Base-by-base conservation (phyloP, 2,797 vertebrate species). In the Rhinatrema bivittatum region DNA sequence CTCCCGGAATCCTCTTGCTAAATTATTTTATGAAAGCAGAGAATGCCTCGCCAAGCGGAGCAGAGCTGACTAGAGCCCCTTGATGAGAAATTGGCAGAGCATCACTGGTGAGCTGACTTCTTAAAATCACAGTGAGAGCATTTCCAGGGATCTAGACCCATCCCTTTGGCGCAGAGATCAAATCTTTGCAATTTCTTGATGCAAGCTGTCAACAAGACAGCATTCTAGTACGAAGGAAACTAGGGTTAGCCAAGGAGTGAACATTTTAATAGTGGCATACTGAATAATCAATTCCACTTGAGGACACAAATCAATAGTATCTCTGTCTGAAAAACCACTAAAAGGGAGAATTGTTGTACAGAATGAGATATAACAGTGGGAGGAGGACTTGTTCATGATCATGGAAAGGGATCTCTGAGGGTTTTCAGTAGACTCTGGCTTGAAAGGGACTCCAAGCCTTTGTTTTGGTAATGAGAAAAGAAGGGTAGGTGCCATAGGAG, bases 251-350 rank as follows among this genome's bases (percentile, higher is more conserved):
- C n/a, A 54, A 32, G 20, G 33, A 46, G 35, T 50, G 65, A 61
- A 58, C 34, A 65, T 68, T 73, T 63, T 47, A 63, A 58, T 29
- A 63, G 44, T 33, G 46, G 32, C 32, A 34, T 24, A 23, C 29
- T 50, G 52, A 57, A 62, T 69, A 65, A 63, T 62, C 56, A 41
- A 41, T 59, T 56, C 17, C 45, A 55, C 44, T 53, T 68, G 50
- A 61, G 65, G 39, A 24, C 26, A 31, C 39, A 26, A 35, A 44
- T 57, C 60, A 47, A 14, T 38, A 39, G 32, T 57, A 38, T 36
- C 42, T 47, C 33, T 16, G 37, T 36, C 43, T 62, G 62, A 71
- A 53, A 33, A 42, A 58, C 38, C 25, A 38, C 57, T 65, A 62
- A 50, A 53, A 58, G 51, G 29, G 40, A 67, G 29, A 10, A 36